A percentile compares a stretch with the other conserved stretches of the same genome.
These are phyloP conservation scores for Artemisiospiza belli DNA, from an alignment of 2,113 vertebrate species.

Conservation along the genomic window DNA sequence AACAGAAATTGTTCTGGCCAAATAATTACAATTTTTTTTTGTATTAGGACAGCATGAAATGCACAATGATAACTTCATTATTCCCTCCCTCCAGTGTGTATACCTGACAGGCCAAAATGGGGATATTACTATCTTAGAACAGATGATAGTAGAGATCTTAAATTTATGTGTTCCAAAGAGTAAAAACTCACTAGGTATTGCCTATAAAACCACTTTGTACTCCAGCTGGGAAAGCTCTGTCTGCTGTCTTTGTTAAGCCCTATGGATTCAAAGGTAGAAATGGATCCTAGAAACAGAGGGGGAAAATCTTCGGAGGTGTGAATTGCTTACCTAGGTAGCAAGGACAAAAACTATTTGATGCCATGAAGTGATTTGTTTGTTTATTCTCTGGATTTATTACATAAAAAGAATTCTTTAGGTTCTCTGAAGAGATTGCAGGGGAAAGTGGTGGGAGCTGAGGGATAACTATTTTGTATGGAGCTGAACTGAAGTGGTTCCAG, in stretches of 20 bases:
- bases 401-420: not conserved
- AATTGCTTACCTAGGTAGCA: not conserved
- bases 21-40: not conserved
- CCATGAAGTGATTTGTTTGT: not conserved
- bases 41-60: not conserved
- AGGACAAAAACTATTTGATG: not conserved
- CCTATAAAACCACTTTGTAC: not conserved
- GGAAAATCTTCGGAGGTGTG: not conserved
- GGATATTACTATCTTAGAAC: not conserved
- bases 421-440: not conserved
- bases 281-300: not conserved
- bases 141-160: not conserved
- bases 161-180: not conserved
- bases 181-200: not conserved
- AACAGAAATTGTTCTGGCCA: not conserved
- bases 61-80: not conserved
- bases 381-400: constrained; percentile 1
- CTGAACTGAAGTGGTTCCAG: not conserved
- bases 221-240: not conserved
- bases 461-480: not conserved
- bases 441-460: not conserved
- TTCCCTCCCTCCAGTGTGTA: not conserved
- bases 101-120: not conserved
- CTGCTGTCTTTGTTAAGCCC: not conserved
- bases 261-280: not conserved